phyloP scores from a whole-genome alignment of 2,888 invertebrate species.

The Ypsolopha sequella region DNA sequence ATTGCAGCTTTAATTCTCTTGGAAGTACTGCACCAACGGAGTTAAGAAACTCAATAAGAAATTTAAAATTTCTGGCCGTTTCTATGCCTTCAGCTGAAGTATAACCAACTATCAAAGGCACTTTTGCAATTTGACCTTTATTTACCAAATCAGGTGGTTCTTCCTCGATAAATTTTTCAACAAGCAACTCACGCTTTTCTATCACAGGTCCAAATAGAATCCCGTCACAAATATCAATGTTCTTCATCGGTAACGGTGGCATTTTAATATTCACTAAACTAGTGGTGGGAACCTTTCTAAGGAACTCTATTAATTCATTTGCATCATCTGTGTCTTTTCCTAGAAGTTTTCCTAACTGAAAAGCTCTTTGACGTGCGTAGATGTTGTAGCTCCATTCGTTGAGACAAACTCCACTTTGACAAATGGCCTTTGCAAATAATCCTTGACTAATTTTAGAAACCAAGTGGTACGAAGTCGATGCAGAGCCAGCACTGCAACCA shows the following conservation, averaged over 20 bases:
- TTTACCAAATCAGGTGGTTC: conserved; percentile 32
- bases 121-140: conserved; percentile 33
- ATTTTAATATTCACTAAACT: conserved; percentile 43
- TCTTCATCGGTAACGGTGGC: conserved; percentile 28
- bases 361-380: conserved; percentile 43
- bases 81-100: conserved; percentile 59
- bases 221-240: conserved; percentile 38
- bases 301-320: conserved; percentile 38
- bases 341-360: conserved; percentile 49
- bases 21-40: conserved; percentile 42
- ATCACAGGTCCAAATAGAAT: conserved; percentile 55
- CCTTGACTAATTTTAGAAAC: conserved; percentile 52
- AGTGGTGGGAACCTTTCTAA: conserved; percentile 33
- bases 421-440: conserved; percentile 57
- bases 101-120: conserved; percentile 53
- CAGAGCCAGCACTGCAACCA: conserved; percentile 60
- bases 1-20: conserved; percentile 46
- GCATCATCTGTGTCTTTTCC: conserved; percentile 49
- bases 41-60: conserved; percentile 23
- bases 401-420: conserved; percentile 60
- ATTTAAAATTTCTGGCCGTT: conserved; percentile 36
- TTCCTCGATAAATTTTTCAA: conserved; percentile 40
- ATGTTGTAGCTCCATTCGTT: conserved; percentile 54
- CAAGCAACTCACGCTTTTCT: conserved; percentile 35
- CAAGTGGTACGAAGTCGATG: conserved; percentile 45